Evolutionary conservation across 2,113 vertebrate species (phyloP).

Genomic region (Uropsilus gracilis): DNA sequence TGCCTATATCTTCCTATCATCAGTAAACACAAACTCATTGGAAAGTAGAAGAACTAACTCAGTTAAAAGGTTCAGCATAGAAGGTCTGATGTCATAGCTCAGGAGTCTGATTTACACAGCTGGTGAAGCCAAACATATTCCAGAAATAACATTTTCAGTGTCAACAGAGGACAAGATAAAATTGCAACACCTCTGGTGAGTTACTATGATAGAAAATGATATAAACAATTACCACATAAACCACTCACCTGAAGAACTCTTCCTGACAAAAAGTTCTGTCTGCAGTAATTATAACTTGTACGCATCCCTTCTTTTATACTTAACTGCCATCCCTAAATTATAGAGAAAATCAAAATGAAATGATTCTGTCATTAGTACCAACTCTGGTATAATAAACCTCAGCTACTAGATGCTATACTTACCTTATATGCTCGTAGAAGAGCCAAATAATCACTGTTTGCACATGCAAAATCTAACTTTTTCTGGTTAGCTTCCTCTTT

Average conservation of each 20-base stretch:
- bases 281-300: slow-evolving; percentile 92
- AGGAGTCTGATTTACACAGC: not conserved
- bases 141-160: slow-evolving; percentile 13
- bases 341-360: slow-evolving; percentile 54
- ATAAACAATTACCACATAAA: not conserved
- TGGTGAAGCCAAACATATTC: not conserved
- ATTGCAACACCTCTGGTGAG: not conserved
- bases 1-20: not conserved
- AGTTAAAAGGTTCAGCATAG: not conserved
- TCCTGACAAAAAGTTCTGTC: slow-evolving; percentile 95
- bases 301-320: slow-evolving; percentile 88
- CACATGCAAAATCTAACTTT: slow-evolving; percentile 93
- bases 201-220: not conserved
- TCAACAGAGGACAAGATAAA: not conserved
- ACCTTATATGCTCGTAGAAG: slow-evolving; percentile 96
- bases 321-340: slow-evolving; percentile 91
- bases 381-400: not conserved
- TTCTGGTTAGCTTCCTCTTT: slow-evolving; percentile 95
- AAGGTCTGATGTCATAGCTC: not conserved
- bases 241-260: slow-evolving; percentile 92
- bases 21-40: not conserved
- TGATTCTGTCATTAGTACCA: not conserved
- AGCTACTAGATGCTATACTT: slow-evolving; percentile 29
- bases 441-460: slow-evolving; percentile 96
- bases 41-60: not conserved